Base-by-base conservation (phyloP, 2,113 vertebrate genomes). In the Nycticryphes semicollaris region DNA sequence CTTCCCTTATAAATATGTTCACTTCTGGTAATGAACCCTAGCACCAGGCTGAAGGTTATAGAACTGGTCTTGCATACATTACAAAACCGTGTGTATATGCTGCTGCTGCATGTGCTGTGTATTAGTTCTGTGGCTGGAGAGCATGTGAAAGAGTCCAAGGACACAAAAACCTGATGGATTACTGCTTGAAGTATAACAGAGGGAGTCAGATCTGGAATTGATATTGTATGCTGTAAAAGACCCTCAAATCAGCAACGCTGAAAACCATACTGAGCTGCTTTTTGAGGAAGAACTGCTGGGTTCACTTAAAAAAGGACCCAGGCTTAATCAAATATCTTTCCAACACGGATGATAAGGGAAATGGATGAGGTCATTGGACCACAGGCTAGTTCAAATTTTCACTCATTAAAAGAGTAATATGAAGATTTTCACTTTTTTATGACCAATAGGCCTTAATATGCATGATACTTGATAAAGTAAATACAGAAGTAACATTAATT, bases 171-270 rank as follows among this genome's bases (percentile, higher is more conserved):
- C 22, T 60, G 43, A 27, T 68, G 21, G 57, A 16, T 30, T 60
- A 24, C 9, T 63, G 5, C 4, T 41, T 68, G 43, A 77, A 19
- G 6, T 50, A 50, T 6, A 9, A 22, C 23, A 68, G 37, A 54
- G 24, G 19, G 31, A 73, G 24, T 84, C 41, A 84, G 23, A 59
- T 3, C 5, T n/a, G 27, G 4, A 63, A 48, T 12, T 0, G 0
- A 31, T 30, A 39, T 3, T 27, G 19, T 41, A 10, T 68, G 5
- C 13, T 27, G 27, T n/a, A 60, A 47, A 76, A 80, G n/a, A n/a
- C 31, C 12, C 68, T 76, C 31, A 35, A 31, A 70, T 12, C 25
- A 67, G 20, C 11, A 70, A 27, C 6, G n/a, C 8, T 35, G 19
- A 69, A 92, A 66, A 81, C 6, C 10, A 33, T 47, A 41, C 4